Percentiles rank a stretch among this genome's conserved stretches.
Evolutionary conservation across 1,140 invertebrate genomes (phyloP).

Genomic region (Mycetomoellerius zeteki): DNA sequence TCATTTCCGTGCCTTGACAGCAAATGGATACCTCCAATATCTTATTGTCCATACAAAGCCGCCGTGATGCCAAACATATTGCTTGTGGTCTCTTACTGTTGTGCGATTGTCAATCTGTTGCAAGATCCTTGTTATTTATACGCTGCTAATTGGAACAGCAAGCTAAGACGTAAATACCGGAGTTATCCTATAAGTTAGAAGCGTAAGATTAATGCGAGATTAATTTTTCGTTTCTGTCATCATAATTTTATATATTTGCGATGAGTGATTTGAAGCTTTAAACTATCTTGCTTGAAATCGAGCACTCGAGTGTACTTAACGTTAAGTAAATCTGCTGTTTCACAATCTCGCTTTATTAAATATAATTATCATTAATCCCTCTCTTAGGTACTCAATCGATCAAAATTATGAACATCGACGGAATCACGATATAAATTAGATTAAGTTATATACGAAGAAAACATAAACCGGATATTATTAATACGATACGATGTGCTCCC

Average conservation of each 20-base stretch:
- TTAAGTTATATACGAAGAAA: not conserved
- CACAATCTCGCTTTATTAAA: constrained; percentile 8
- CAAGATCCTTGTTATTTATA: constrained; percentile 24
- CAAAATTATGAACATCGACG: not conserved
- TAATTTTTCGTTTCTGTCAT: not conserved
- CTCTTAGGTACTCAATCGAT: not conserved
- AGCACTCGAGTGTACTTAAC: not conserved
- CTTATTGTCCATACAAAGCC: constrained; percentile 27
- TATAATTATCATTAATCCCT: constrained; percentile 1
- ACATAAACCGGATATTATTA: not conserved
- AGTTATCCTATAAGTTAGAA: not conserved
- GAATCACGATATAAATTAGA: not conserved
- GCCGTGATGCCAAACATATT: constrained; percentile 23
- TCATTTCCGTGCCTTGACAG: not conserved
- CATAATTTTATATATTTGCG: not conserved
- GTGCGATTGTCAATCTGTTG: constrained; percentile 4
- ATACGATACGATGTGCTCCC: not conserved
- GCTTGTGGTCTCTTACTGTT: constrained; percentile 9
- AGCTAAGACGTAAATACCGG: not conserved
- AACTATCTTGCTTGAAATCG: not conserved
- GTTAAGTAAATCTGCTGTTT: not conserved
- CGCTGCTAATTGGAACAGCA: constrained; percentile 3
- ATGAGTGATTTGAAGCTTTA: not conserved
- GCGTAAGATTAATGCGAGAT: not conserved
- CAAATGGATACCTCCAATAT: constrained; percentile 21